A percentile compares a stretch with the other conserved stretches of the same genome.
Conservation (phyloP, 2,888 invertebrate genomes). For the Yponomeuta malinellus region DNA sequence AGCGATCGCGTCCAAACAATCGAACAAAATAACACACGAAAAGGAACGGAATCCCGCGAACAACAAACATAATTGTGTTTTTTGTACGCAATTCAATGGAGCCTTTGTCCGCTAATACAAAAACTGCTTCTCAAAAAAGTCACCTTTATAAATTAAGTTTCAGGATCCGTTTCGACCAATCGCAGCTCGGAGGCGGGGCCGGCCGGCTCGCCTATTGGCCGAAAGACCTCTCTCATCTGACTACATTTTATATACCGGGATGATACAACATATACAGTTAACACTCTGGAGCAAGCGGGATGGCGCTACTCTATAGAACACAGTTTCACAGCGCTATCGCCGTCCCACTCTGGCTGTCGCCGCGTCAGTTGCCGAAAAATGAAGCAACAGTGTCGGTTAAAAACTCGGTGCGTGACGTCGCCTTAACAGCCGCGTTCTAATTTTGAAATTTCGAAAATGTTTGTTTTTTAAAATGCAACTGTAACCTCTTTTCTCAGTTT, state of each 20-base stretch:
- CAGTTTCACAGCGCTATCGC: slow-evolving; percentile 51
- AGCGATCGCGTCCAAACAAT: slow-evolving; percentile 41
- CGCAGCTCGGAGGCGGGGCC: slow-evolving; percentile 47
- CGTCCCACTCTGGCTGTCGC: slow-evolving; percentile 46
- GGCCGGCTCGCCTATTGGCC: slow-evolving; percentile 44
- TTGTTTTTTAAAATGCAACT: slow-evolving; percentile 14
- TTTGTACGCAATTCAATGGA: slow-evolving; percentile 65
- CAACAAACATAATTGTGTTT: slow-evolving; percentile 73
- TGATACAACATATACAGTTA: slow-evolving; percentile 76
- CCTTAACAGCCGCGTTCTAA: slow-evolving; percentile 19
- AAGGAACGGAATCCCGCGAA: slow-evolving; percentile 56
- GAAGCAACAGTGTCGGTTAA: slow-evolving; percentile 69
- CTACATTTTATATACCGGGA: slow-evolving; percentile 74
- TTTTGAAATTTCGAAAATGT: slow-evolving; percentile 19
- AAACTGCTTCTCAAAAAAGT: slow-evolving; percentile 70
- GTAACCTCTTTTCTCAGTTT: slow-evolving; percentile 9
- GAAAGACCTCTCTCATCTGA: slow-evolving; percentile 50
- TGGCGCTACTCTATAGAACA: slow-evolving; percentile 45
- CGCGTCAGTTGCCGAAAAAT: slow-evolving; percentile 55
- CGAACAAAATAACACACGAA: slow-evolving; percentile 49
- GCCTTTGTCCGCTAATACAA: slow-evolving; percentile 58
- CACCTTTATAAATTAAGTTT: slow-evolving; percentile 75
- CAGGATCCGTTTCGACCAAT: slow-evolving; percentile 58
- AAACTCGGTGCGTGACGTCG: slow-evolving; percentile 40
- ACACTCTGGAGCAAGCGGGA: slow-evolving; percentile 59